Evolutionary conservation across 2,113 vertebrate species (phyloP).

Genomic region (Suncus etruscus): DNA sequence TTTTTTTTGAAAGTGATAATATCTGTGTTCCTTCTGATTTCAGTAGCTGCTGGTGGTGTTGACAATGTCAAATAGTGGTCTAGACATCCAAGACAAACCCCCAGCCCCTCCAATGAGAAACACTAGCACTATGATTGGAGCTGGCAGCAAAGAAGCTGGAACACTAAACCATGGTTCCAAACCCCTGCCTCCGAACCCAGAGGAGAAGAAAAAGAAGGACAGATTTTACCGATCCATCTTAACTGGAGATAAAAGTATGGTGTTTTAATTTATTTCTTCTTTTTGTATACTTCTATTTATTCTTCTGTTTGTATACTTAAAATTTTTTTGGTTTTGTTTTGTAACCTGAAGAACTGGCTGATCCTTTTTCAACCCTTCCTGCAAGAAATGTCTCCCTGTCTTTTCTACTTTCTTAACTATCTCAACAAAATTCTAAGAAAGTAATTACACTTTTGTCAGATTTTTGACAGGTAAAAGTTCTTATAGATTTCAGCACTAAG

Average conservation of each 20-base stretch:
- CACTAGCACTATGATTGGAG: conserved; percentile 97
- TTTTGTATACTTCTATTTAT: background rate
- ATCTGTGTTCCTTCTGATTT: conserved; percentile 62
- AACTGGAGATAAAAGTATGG: conserved; percentile 96
- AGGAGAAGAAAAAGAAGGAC: conserved; percentile 97
- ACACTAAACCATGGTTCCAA: conserved; percentile 96
- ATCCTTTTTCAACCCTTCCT: conserved; percentile 7
- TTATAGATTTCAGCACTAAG: too few species aligned
- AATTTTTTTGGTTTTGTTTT: background rate
- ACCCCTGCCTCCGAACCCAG: conserved; percentile 96
- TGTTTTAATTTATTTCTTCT: conserved; percentile 67
- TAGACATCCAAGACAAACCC: conserved; percentile 96
- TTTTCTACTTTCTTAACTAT: conserved; percentile 22
- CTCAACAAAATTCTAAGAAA: conserved; percentile 48
- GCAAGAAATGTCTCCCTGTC: conserved; percentile 17
- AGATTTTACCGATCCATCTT: conserved; percentile 95
- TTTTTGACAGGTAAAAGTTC: background rate
- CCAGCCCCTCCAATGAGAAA: conserved; percentile 98
- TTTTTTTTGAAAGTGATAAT: conserved; percentile 56
- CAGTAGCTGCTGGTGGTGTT: conserved; percentile 83
- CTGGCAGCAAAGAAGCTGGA: conserved; percentile 91
- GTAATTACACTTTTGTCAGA: conserved; percentile 21
- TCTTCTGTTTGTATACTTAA: background rate
- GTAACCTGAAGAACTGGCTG: conserved; percentile 25
- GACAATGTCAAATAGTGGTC: conserved; percentile 97